Evolutionary conservation across 2,888 invertebrate genomes (phyloP), one percentile per base, ranked within the genome.

Genomic region (Timandra comae): DNA sequence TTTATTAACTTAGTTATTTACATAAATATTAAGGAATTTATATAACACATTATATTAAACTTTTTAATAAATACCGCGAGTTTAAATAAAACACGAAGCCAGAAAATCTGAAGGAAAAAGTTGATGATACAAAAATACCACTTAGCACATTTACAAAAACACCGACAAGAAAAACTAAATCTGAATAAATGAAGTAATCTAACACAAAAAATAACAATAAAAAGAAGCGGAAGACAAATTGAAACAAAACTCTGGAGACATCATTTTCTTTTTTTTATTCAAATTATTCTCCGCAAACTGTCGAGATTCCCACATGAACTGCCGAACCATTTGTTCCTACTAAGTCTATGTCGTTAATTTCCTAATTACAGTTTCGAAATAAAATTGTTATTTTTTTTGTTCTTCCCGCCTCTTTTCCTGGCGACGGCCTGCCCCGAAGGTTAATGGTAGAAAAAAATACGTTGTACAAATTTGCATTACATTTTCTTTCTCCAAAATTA

Each of bases 401-500:
- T 41, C 61, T 56, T 52, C 59, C 60, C 51, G 43, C 54, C 65
- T 70, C 69, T 70, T 63, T 75, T 72, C n/a, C n/a, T n/a, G n/a
- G n/a, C 67, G 65, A 60, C 40, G 58, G 43, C 44, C 39, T 67
- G 66, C 57, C 63, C 52, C 62, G 66, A 64, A 80, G 77, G 75
- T 77, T 82, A 82, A 84, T 82, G 77, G 78, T 73, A 78, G 74
- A 79, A 81, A 80, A n/a, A 80, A 85, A 81, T 77, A 81, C 75
- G 68, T 62, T 78, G 81, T 82, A 81, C 80, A 80, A 85, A 84
- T 85, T 85, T 85, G 71, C 84, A 82, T 84, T 79, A 72, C 76
- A 77, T 79, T 82, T 82, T 46, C 78, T 79, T 70, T 66, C 70
- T 70, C 71, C 69, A 54, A 81, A 81, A 81, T 82, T 78, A 80